Evolutionary conservation across 2,888 invertebrate genomes (phyloP), one percentile per base, ranked within the genome.

Genomic region (Myopa testacea): DNA sequence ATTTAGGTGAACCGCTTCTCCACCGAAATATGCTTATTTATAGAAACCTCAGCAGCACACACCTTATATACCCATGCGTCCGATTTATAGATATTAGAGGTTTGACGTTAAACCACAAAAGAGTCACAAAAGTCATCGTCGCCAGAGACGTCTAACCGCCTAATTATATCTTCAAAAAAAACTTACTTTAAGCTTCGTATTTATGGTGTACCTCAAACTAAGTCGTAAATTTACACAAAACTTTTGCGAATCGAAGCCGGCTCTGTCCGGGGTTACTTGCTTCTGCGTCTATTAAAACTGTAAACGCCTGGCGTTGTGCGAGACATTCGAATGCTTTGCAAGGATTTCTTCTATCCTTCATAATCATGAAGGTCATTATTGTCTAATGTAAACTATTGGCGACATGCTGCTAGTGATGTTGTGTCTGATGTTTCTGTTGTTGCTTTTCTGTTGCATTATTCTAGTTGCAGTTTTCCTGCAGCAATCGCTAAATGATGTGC

Each of bases 401-500:
- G 73, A 62, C 34, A 4, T 72, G 60, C 14, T 45, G 1, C 19
- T n/a, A n/a, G n/a, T 68, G 38, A 14, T 37, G 40, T 26, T 45
- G 8, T 4, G 4, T 10, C 50, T 50, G 69, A n/a, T 52, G 52
- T 14, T n/a, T 16, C 16, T 68, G 6, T 16, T 68, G n/a, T 12
- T 12, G 26, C 26, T 26, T 1, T 26, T 26, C 26, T 26, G 26
- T 26, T 26, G 2, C 26, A 26, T 26, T 26, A 26, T 1, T 67
- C 62, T 63, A 1, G 5, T 14, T 63, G 63, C 63, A 50, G 50
- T 55, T 12, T 14, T 70, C 5, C 16, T 50, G 70, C 52, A 55
- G 63, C 63, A 73, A 63, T 62, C 65, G 45, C 34, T 63, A 74
- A 65, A 65, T 74, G 65, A 65, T 74, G 65, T 74, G 74, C 65